phyloP scores from a whole-genome alignment of 2,113 vertebrate genomes.

The Nothobranchius furzeri region DNA sequence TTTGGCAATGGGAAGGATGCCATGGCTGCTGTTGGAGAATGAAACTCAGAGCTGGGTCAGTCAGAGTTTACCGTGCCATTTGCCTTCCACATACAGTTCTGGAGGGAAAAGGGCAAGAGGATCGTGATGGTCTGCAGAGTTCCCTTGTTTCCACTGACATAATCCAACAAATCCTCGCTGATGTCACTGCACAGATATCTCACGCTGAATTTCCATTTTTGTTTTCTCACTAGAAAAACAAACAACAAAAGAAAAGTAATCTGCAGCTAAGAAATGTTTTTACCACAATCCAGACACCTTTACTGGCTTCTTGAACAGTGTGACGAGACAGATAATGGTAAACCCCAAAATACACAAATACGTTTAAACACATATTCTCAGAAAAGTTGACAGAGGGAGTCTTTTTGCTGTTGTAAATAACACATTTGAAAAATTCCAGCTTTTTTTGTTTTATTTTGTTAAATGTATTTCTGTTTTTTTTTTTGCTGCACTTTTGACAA shows the following conservation, averaged over 20 bases:
- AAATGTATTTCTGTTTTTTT: too few relatives aligned
- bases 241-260: slow-evolving; percentile 14
- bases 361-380: too few relatives aligned
- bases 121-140: slow-evolving; percentile 25
- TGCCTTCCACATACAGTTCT: slow-evolving; percentile 21
- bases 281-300: too few relatives aligned
- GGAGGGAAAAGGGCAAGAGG: slow-evolving; percentile 35
- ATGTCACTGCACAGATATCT: slow-evolving; percentile 36
- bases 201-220: slow-evolving; percentile 42
- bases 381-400: too few relatives aligned
- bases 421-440: too few relatives aligned
- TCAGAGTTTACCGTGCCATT: slow-evolving; percentile 66
- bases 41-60: slow-evolving; percentile 65
- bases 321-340: too few relatives aligned
- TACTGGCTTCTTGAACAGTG: too few relatives aligned
- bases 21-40: slow-evolving; percentile 63
- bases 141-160: slow-evolving; percentile 57
- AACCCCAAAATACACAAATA: too few relatives aligned
- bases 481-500: too few relatives aligned
- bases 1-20: slow-evolving; percentile 56
- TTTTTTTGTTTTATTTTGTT: too few relatives aligned
- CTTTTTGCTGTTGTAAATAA: too few relatives aligned
- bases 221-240: slow-evolving; percentile 18
- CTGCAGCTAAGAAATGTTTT: slow-evolving; percentile 3
- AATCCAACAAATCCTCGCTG: slow-evolving; percentile 46